Base-by-base conservation (phyloP, 2,888 invertebrate species). In the Noctua janthe region DNA sequence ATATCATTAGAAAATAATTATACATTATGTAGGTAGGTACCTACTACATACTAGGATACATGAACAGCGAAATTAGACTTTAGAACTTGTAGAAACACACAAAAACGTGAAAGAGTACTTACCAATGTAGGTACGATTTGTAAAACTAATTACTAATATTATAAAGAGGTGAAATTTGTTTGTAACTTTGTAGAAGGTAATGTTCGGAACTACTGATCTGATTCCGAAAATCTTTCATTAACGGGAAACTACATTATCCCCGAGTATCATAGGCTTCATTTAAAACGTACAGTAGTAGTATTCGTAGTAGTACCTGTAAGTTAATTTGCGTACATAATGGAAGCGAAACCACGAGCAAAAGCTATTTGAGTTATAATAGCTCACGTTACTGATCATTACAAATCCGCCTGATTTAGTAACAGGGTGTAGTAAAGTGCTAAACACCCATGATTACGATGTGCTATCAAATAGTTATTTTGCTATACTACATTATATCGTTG, bases 1-100 rank as follows among this genome's bases (percentile, higher is more conserved):
- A 85, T 71, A 23, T 73, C 86, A 82, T 88, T 88, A 88, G n/a
- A 88, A 79, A 71, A 67, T 73, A 79, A 84, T 82, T 74, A 78
- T 70, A 54, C 66, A 20, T 49, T 15, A 49, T 39, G 1, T 23
- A 47, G 47, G 11, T 62, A 39, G 39, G 39, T 39, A 3, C 39
- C 39, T 39, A 5, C 69, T 72, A 67, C 64, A 77, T 56, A 43
- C 62, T 35, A 39, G 11, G 23, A 13, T 8, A 49, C 23, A n/a
- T 71, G 43, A 73, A 73, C 8, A 69, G 20, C 66, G 20, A 79
- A 71, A 79, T 83, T n/a, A 76, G 23, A 35, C 47, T 76, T 76
- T 51, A 49, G 4, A 11, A 13, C 35, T 13, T 15, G 15, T 1
- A 43, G 3, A 77, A 47, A 79, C 62, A 71, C 59, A 47, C 20